phyloP scores from a whole-genome alignment of 2,888 invertebrate species.

The Leucozona laternaria region DNA sequence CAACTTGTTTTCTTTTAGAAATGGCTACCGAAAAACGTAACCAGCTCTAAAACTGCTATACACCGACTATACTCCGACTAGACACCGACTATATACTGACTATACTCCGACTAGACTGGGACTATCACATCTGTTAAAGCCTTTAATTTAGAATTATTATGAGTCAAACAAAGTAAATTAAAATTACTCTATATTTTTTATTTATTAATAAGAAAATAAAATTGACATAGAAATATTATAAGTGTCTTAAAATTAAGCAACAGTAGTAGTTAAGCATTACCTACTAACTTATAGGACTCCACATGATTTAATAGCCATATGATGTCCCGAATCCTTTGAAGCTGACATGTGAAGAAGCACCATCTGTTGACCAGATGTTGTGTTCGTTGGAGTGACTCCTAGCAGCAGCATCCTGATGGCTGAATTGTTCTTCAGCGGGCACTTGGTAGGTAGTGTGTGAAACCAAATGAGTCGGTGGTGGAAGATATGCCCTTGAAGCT shows the following conservation, averaged over 20 bases:
- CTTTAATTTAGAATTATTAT: no score
- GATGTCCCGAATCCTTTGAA: slow-evolving; percentile 87
- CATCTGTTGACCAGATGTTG: slow-evolving; percentile 84
- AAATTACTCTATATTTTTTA: neutral
- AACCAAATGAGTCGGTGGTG: slow-evolving; percentile 19
- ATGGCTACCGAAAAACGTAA: no score
- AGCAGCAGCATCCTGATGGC: slow-evolving; percentile 30
- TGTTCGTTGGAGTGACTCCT: slow-evolving; percentile 31
- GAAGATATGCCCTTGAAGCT: slow-evolving; percentile 5
- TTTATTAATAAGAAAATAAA: neutral
- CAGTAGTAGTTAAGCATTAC: slow-evolving; percentile 15
- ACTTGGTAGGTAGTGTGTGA: slow-evolving; percentile 14
- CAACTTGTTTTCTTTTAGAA: no score
- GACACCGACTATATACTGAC: no score
- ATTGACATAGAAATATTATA: slow-evolving; percentile 4
- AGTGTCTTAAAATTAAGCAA: slow-evolving; percentile 53
- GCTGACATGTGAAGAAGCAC: slow-evolving; percentile 87
- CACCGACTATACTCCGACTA: no score
- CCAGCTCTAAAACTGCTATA: no score
- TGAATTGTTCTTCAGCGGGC: slow-evolving; percentile 15
- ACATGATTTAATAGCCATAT: slow-evolving; percentile 86
- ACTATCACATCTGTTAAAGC: no score
- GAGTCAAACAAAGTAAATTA: no score
- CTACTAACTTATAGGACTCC: neutral
- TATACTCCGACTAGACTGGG: no score